Base-by-base conservation (phyloP, 92 coral and sea anemone species). In the Umimayanthus kanabou region DNA sequence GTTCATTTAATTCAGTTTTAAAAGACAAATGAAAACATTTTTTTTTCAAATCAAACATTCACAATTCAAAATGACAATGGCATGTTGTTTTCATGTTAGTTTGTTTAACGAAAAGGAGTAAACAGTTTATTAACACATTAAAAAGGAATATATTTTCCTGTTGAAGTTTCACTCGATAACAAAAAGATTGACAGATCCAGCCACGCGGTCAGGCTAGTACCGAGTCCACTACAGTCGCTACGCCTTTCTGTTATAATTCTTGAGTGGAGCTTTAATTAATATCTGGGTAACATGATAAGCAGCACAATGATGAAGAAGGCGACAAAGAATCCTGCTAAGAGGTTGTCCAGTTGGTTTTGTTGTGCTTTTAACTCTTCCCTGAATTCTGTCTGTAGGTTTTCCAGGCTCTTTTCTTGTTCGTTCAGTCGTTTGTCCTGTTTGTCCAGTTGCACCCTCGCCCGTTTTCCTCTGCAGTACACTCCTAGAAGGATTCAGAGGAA, bases 401-500 rank as follows among this genome's bases (percentile, higher is more conserved):
- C 29, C 15, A 55, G 22, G 47, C 18, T 33, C 28, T 4, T 37
- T 23, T 80, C 84, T 33, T 58, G 84, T 33, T 61, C 30, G 71
- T 18, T 10, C 6, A 80, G 72, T 30, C 69, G 84, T 7, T 80
- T 29, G 18, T 26, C 25, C 25, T 80, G 84, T 80, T 58, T 55
- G 45, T 15, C 70, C 16, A 80, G 49, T 55, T 58, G 69, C 25
- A 57, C 47, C 26, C 23, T 80, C 25, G 33, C 11, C 20, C 10
- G 84, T 28, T 53, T 80, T 15, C 84, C 84, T 80, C 84, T 57
- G 10, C 84, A 80, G 84, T 80, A 80, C 72, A 80, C 71, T 37
- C 84, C 84, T 80, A 20, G 23, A 26, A 22, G 80, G 58, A 53
- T 13, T 11, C 37, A 53, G 4, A 53, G 20, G 20, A 53, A 13